Evolutionary conservation across 2,113 vertebrate genomes (phyloP), one percentile per base, ranked within the genome.

Genomic region (Onychostruthus taczanowskii): DNA sequence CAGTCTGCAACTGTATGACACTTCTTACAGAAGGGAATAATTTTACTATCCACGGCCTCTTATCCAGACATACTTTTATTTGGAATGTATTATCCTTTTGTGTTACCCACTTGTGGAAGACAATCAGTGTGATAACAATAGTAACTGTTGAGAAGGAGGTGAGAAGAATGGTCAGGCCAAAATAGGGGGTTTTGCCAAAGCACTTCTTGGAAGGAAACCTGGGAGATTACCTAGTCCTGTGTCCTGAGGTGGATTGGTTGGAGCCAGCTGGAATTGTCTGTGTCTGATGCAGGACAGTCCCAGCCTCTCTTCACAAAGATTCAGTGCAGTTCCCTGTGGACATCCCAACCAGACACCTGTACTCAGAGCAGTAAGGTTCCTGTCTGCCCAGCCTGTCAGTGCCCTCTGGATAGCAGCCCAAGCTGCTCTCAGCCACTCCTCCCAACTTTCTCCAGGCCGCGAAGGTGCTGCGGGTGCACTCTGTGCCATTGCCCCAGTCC

Each of bases 361-460:
- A 3, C 33, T 15, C 20, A 23, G 43, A 27, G 5, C 14, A 13
- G 0, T 17, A 10, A 37, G 13, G 31, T 44, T 66, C 16, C 62
- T 67, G 43, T 33, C 9, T 31, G 24, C n/a, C 41, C 39, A 24
- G 30, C 46, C 41, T 78, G 30, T 43, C 21, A 12, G 11, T 21
- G 28, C 43, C 19, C 20, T 72, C 19, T 63, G 80, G 16, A 18
- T 39, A 31, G n/a, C 56, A 70, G 49, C 55, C 30, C 31, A 37
- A 46, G 22, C 15, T 41, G 41, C 41, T 41, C 41, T 39, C 58
- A 61, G 33, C 44, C 44, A 3, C 44, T 70, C 27, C 31, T 76
- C 47, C n/a, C 22, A 33, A 0, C 20, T 23, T 37, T 16, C 23
- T 39, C 11, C 46, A 3, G 2, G 5, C 68, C 80, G 58, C 0